Base-by-base conservation (phyloP, 37 sponge, comb jelly and placozoan genomes). In the Bolinopsis microptera region DNA sequence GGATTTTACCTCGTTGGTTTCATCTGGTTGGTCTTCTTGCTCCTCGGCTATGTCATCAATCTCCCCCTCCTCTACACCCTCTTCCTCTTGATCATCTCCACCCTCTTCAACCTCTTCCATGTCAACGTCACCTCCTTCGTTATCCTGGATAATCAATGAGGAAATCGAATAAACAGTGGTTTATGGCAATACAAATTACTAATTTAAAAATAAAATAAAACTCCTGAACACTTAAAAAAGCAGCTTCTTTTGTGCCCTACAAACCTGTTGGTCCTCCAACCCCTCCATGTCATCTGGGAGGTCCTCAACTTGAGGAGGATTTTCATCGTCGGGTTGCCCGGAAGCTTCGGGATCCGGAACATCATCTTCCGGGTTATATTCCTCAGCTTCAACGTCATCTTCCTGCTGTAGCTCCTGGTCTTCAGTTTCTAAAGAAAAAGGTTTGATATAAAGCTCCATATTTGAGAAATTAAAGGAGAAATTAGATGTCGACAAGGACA, bases 31-130 rank as follows among this genome's bases (percentile, higher is more conserved):
- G 24, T 70, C 28, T 3, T 70, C 37, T 32, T 92, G 74, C 32
- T 82, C 92, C 76, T 93, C 93, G 0, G 24, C 83, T 68, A 93
- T 68, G 35, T 95, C 27, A 77, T 76, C 83, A 26, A 1, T 40
- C 21, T 5, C 38, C 9, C 39, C 82, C 30, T 77, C 82, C 41
- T 38, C n/a, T 48, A n/a, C 48, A 0, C 18, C 69, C n/a, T 94
- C 94, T 0, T 83, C 69, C 31, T 69, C 68, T 35, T n/a, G n/a
- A n/a, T 41, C 13, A 24, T 31, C 82, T 0, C 68, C 94, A 83
- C 34, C 39, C 31, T 40, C 88, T 68, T 48, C 88, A 77, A 16
- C 0, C 67, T 38, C 88, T 68, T 48, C 88, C 35, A n/a, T 2
- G 68, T 38, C 82, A 8, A 28, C 13, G 75, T 24, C 75, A 5